Evolutionary conservation across 2,797 vertebrate species (phyloP), one percentile per base, ranked within the genome.

Genomic region (Xerus rutilus): DNA sequence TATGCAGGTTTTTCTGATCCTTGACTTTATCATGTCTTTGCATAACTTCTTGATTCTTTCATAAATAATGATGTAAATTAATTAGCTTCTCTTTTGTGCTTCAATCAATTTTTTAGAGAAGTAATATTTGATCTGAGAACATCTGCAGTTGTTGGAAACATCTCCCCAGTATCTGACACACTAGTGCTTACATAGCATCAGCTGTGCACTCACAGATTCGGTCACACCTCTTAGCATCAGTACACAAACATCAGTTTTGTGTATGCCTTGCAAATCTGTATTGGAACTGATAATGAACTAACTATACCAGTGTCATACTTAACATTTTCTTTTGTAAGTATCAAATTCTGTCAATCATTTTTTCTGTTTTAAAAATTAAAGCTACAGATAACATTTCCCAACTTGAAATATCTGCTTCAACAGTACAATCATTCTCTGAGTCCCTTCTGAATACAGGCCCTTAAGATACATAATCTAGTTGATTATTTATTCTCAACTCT

Each of bases 81-180:
- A 76, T 76, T 76, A 65, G 43, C 70, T 96, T 73, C 11, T 64
- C 12, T 65, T 93, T 93, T 67, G 35, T 92, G 54, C 47, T 67
- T 67, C 69, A 85, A 35, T 72, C 3, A 54, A 2, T 47, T 93
- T 96, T 91, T 87, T 11, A 7, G 49, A 65, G 79, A 82, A 89
- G 84, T 23, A 13, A 3, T 43, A 52, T 78, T 93, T 96, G 62
- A 83, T 84, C 23, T 39, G 81, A 93, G 83, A 74, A 87, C n/a
- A 84, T 74, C 10, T 81, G 49, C 20, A 89, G 57, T 12, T 54
- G 13, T 74, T 59, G 49, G 59, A 93, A 89, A 39, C 21, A 90
- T 88, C 78, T 95, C 57, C 5, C 65, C 28, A 62, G 28, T 20
- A 67, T 32, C 74, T 85, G 65, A 84, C 39, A 23, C 49, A 35